Conservation (phyloP, 2,113 vertebrate species). For the Castor canadensis region DNA sequence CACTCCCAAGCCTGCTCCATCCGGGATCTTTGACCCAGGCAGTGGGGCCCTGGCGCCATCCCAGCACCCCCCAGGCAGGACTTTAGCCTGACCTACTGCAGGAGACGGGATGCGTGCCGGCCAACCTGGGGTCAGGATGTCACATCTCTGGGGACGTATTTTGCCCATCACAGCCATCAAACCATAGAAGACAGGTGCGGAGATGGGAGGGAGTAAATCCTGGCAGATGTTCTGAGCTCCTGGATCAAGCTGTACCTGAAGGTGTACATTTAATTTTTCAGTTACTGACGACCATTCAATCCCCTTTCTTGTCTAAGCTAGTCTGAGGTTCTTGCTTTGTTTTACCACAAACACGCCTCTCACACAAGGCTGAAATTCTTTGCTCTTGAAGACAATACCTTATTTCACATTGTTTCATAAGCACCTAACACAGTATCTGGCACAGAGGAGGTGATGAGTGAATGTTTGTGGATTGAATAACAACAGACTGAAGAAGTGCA, state of each 20-base stretch:
- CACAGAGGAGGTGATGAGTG: neutral
- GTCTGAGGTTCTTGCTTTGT: neutral
- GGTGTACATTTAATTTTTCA: neutral
- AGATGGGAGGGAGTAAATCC: neutral
- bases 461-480: neutral
- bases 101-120: too few species aligned
- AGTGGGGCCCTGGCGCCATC: too few species aligned
- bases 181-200: neutral
- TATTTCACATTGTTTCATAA: neutral
- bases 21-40: too few species aligned
- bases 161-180: neutral
- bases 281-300: neutral
- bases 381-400: neutral
- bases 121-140: neutral
- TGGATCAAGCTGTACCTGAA: constrained; percentile 20
- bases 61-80: too few species aligned
- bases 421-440: too few species aligned
- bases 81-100: too few species aligned
- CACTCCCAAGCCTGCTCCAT: too few species aligned
- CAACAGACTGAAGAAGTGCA: neutral
- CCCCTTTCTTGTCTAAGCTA: neutral
- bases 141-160: neutral
- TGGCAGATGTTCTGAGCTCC: neutral
- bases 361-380: neutral
- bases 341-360: neutral